Percentiles rank a stretch among this genome's conserved stretches.
Evolutionary conservation across 2,888 invertebrate species (phyloP).

Genomic region (Apotomis betuletana): DNA sequence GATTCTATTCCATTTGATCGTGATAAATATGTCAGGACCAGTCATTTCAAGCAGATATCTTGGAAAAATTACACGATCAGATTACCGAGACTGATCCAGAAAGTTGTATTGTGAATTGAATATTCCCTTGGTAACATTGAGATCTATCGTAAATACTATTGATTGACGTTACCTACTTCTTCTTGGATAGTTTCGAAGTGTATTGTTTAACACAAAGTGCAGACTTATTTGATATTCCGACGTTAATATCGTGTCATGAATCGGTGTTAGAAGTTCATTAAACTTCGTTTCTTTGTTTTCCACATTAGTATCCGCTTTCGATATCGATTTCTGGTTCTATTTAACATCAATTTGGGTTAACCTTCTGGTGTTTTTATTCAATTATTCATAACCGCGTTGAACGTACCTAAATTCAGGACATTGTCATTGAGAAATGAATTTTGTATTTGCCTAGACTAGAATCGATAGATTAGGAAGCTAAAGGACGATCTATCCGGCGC

Average conservation of each 20-base stretch:
- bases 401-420: background rate
- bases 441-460: too few species aligned
- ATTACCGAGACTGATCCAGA: background rate
- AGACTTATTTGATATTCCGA: slow-evolving; percentile 13
- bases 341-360: slow-evolving; percentile 27
- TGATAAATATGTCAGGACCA: too few species aligned
- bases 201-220: background rate
- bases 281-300: slow-evolving; percentile 45
- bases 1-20: background rate
- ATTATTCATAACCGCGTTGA: slow-evolving; percentile 8
- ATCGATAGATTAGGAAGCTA: too few species aligned
- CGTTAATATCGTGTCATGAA: slow-evolving; percentile 39
- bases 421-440: too few species aligned
- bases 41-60: too few species aligned
- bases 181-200: background rate
- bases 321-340: slow-evolving; percentile 22
- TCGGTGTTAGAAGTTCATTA: slow-evolving; percentile 48
- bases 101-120: slow-evolving; percentile 1
- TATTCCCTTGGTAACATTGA: background rate
- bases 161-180: background rate
- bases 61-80: background rate
- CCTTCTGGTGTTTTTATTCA: background rate
- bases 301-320: slow-evolving; percentile 22
- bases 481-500: too few species aligned
- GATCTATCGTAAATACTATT: slow-evolving; percentile 4